Conservation (phyloP, 2,113 vertebrate species). For the Nothoprocta pentlandii region DNA sequence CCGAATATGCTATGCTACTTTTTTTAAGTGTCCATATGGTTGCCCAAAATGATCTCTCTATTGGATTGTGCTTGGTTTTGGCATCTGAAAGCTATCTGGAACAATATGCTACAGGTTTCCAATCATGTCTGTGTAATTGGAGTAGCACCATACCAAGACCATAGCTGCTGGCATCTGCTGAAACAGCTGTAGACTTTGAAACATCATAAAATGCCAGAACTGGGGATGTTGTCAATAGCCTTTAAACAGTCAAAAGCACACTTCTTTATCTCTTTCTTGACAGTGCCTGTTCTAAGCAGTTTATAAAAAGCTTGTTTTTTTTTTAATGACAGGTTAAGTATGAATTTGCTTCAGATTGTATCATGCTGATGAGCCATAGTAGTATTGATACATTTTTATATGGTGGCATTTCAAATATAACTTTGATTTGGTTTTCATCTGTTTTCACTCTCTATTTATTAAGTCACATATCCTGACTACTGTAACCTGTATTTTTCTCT, state of each 20-base stretch:
- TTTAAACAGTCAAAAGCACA: constrained; percentile 54
- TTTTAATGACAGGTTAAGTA: constrained; percentile 28
- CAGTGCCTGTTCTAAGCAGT: constrained; percentile 22
- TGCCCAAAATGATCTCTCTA: constrained; percentile 9
- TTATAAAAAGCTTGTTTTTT: constrained; percentile 19
- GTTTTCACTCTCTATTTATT: not conserved
- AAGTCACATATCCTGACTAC: not conserved
- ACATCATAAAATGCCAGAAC: constrained; percentile 62
- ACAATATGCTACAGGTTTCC: constrained; percentile 71
- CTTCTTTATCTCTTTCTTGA: constrained; percentile 39
- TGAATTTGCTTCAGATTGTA: constrained; percentile 38
- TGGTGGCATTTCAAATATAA: constrained; percentile 1
- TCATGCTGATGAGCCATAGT: not conserved
- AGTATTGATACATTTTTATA: constrained; percentile 8
- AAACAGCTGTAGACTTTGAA: constrained; percentile 63
- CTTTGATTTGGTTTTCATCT: not conserved
- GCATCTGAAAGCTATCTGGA: constrained; percentile 62
- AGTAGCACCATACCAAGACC: constrained; percentile 66
- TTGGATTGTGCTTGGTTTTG: constrained; percentile 46
- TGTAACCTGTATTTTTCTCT: not conserved
- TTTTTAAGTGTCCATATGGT: constrained; percentile 41
- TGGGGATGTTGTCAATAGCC: constrained; percentile 23
- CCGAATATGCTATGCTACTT: constrained; percentile 39
- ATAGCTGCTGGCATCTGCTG: constrained; percentile 71
- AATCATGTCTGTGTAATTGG: constrained; percentile 66